phyloP scores from a whole-genome alignment of 2,888 invertebrate species.

The Mellilla xanthometata region DNA sequence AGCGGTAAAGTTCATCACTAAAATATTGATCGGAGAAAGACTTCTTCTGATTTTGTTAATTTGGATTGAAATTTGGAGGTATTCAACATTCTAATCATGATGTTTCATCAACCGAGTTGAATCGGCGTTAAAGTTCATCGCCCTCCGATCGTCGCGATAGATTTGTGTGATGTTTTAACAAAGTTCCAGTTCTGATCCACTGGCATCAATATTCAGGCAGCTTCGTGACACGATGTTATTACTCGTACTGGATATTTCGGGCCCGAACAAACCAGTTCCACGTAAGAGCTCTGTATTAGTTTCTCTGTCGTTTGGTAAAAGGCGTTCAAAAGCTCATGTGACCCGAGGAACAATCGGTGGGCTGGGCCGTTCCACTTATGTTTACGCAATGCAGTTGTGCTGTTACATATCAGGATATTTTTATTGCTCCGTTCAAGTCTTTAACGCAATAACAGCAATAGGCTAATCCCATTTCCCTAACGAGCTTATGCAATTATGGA shows the following conservation, averaged over 20 bases:
- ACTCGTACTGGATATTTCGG: not conserved
- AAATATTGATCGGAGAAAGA: not conserved
- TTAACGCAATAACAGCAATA: constrained; percentile 16
- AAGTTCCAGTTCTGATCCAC: constrained; percentile 3
- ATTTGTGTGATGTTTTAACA: constrained; percentile 26
- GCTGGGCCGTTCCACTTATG: constrained; percentile 4
- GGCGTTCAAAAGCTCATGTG: constrained; percentile 14
- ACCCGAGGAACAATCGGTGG: constrained; percentile 13
- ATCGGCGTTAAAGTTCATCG: constrained; percentile 39
- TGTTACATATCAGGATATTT: constrained; percentile 21
- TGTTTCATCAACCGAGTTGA: constrained; percentile 49
- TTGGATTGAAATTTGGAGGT: not conserved
- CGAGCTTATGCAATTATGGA: constrained; percentile 50
- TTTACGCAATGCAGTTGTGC: constrained; percentile 16
- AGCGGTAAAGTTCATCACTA: no score
- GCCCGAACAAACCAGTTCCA: constrained; percentile 1
- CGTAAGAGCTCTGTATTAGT: constrained; percentile 9
- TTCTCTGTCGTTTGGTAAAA: constrained; percentile 14
- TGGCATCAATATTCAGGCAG: not conserved
- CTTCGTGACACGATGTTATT: constrained; percentile 4
- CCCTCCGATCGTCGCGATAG: constrained; percentile 48
- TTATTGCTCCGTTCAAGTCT: constrained; percentile 11
- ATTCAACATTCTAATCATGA: constrained; percentile 24
- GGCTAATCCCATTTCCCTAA: constrained; percentile 38
- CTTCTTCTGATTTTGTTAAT: no score